A percentile compares a stretch with the other conserved stretches of the same genome.
Conservation (phyloP, 2,797 vertebrate species). For the Masticophis lateralis region DNA sequence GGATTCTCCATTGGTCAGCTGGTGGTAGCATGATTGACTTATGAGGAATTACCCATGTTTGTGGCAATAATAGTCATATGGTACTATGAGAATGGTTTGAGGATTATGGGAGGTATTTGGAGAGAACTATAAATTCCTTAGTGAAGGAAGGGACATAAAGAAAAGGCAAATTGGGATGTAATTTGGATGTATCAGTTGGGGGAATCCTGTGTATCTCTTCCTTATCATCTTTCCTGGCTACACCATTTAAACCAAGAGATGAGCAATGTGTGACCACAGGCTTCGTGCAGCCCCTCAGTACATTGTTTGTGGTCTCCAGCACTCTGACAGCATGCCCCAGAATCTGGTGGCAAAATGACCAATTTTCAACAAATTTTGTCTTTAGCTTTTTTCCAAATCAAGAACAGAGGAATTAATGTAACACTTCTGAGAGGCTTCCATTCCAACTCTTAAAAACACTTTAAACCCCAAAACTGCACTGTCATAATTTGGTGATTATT, state of each 20-base stretch:
- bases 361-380: background rate
- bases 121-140: background rate
- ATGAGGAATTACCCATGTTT: background rate
- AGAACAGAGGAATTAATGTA: background rate
- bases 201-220: background rate
- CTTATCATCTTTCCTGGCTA: background rate
- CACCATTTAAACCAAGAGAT: background rate
- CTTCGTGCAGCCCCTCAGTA: background rate
- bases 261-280: background rate
- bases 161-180: background rate
- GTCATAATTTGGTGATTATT: background rate
- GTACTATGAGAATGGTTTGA: background rate
- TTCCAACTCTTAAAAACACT: background rate
- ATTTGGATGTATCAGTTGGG: background rate
- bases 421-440: background rate
- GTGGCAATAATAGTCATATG: background rate
- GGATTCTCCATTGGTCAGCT: background rate
- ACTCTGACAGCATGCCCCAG: background rate
- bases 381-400: background rate
- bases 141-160: background rate
- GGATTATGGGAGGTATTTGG: background rate
- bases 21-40: background rate
- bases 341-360: background rate
- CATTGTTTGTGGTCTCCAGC: background rate
- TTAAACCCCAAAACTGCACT: background rate